A percentile compares a stretch with the other conserved stretches of the same genome.
phyloP scores from a whole-genome alignment of 2,888 invertebrate genomes.

The Melitaea athalia region DNA sequence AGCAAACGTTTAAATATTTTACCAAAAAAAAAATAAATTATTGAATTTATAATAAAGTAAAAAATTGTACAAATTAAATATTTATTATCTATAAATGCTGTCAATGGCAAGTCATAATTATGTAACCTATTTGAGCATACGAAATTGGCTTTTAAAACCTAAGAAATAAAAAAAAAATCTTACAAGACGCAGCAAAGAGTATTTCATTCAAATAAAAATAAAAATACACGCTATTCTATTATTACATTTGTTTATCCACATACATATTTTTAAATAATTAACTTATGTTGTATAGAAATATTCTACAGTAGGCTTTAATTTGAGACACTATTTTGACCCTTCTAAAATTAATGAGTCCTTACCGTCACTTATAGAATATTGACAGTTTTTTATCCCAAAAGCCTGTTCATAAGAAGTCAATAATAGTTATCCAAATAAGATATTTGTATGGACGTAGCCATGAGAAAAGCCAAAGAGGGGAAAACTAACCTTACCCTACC shows the following conservation, averaged over 20 bases:
- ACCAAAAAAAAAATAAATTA: constrained; percentile 3
- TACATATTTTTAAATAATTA: no score
- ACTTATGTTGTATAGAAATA: no score
- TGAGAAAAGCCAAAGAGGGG: no score
- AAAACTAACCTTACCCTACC: no score
- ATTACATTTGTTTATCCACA: neutral
- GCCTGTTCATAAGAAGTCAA: neutral
- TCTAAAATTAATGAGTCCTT: no score
- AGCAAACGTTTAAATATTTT: constrained; percentile 24
- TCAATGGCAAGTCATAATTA: constrained; percentile 22
- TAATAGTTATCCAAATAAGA: neutral
- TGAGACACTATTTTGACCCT: no score
- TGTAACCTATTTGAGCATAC: constrained; percentile 25
- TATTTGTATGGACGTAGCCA: no score
- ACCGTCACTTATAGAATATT: no score
- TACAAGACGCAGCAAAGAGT: constrained; percentile 29
- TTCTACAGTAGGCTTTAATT: no score
- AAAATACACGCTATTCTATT: neutral
- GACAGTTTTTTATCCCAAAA: neutral
- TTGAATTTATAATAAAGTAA: neutral
- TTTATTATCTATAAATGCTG: constrained; percentile 24
- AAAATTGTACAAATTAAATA: constrained; percentile 3
- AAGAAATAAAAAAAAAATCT: constrained; percentile 17
- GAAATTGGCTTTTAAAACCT: constrained; percentile 29
- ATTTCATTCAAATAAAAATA: neutral